Evolutionary conservation across 2,797 vertebrate genomes (phyloP).

Genomic region (Enoplosus armatus): DNA sequence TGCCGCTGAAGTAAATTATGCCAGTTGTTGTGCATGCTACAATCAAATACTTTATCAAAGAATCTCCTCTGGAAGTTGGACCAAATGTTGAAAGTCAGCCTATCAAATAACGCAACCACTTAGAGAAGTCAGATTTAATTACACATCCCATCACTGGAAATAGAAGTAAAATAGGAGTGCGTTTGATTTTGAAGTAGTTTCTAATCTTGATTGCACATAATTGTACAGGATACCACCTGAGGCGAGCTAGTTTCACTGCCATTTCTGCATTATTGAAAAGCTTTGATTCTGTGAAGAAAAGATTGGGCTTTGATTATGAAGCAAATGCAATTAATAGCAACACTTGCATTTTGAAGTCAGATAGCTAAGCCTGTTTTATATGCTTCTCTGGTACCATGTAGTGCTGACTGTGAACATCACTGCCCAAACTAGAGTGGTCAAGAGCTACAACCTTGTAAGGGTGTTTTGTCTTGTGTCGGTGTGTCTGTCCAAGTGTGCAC

Average conservation of each 20-base stretch:
- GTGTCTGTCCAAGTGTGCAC: slow-evolving; percentile 70
- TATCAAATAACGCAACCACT: slow-evolving; percentile 65
- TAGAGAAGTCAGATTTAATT: slow-evolving; percentile 76
- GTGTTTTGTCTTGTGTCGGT: slow-evolving; percentile 67
- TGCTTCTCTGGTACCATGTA: slow-evolving; percentile 26
- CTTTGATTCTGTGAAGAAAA: slow-evolving; percentile 74
- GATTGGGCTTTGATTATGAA: slow-evolving; percentile 74
- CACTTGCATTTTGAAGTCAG: slow-evolving; percentile 48
- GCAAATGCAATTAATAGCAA: slow-evolving; percentile 65
- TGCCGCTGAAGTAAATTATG: slow-evolving; percentile 70
- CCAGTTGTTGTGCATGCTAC: slow-evolving; percentile 67
- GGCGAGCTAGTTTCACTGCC: slow-evolving; percentile 60
- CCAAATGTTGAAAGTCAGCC: slow-evolving; percentile 68
- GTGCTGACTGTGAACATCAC: slow-evolving; percentile 27
- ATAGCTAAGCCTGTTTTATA: slow-evolving; percentile 38
- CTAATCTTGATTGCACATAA: slow-evolving; percentile 82
- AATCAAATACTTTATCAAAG: slow-evolving; percentile 73
- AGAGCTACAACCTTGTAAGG: slow-evolving; percentile 56
- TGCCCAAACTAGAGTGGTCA: slow-evolving; percentile 58
- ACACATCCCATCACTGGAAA: slow-evolving; percentile 67
- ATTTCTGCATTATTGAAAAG: slow-evolving; percentile 75
- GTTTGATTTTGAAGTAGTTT: slow-evolving; percentile 80
- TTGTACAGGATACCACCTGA: slow-evolving; percentile 81
- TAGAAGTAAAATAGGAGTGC: slow-evolving; percentile 60
- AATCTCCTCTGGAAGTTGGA: slow-evolving; percentile 67